phyloP scores from a whole-genome alignment of 1,140 invertebrate species.

The Drosophila littoralis region DNA sequence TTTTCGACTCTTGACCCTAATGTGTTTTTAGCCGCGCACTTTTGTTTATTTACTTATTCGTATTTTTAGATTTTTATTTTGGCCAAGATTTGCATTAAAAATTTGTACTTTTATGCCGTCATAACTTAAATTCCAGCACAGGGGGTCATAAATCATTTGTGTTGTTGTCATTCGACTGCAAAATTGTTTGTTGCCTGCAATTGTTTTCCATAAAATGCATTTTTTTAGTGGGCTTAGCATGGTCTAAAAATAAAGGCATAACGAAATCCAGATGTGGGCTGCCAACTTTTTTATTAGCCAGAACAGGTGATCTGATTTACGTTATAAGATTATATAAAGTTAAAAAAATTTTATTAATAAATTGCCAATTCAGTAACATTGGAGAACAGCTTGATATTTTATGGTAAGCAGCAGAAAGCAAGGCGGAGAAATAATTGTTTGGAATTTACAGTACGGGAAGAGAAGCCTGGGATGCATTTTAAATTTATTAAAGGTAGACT shows the following conservation, averaged over 20 bases:
- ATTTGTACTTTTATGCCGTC: conserved; percentile 41
- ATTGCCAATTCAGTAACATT: not conserved
- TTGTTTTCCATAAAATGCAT: conserved; percentile 7
- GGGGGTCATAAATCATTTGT: conserved; percentile 42
- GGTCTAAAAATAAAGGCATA: not conserved
- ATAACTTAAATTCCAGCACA: conserved; percentile 46
- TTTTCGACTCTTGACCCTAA: conserved; percentile 46
- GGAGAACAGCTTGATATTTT: not conserved
- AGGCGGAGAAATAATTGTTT: no score
- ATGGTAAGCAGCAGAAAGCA: no score
- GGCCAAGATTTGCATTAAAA: conserved; percentile 37
- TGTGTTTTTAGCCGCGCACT: conserved; percentile 13
- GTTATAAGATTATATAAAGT: not conserved
- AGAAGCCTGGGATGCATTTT: no score
- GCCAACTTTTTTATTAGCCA: conserved; percentile 2
- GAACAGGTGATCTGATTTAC: not conserved
- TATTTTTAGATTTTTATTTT: conserved; percentile 15
- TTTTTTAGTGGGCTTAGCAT: not conserved
- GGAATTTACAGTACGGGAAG: no score
- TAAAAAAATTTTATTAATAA: not conserved
- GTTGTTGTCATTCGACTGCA: conserved; percentile 10
- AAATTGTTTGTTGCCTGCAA: conserved; percentile 27
- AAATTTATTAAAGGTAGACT: no score
- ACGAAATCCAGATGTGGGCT: conserved; percentile 9
- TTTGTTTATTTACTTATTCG: conserved; percentile 34